Base-by-base conservation (phyloP, 2,888 invertebrate species). In the Pyralis farinalis region DNA sequence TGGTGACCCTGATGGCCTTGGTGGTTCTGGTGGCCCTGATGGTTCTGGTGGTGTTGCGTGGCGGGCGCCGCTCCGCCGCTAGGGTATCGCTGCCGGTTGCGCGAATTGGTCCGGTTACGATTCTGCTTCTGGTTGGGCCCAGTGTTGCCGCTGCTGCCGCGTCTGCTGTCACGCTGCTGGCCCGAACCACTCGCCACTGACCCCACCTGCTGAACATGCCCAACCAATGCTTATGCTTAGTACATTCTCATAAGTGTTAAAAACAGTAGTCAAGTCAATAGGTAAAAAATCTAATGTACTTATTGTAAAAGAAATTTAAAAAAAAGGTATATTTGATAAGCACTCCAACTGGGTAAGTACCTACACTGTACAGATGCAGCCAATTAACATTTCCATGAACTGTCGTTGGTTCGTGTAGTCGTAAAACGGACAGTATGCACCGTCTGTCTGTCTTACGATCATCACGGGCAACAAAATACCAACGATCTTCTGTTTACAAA, bases 101-200 rank as follows among this genome's bases (percentile, higher is more conserved):
- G 76, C 34, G 72, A 68, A 62, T 69, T 68, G 47, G 71, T 66
- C 34, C 78, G 74, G 54, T 72, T 70, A 41, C 72, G 71, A 9
- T 58, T 50, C 34, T 71, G 69, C 47, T 71, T 63, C 39, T 64
- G 57, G 25, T 25, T 25, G 8, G 25, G 25, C 8, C 25, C 25
- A 7, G 25, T 7, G 29, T 22, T 21, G 31, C 30, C 32, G 34
- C 65, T 68, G 59, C 76, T 77, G 48, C 79, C 66, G 51, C 84
- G 85, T 8, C 84, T 66, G 37, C 73, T 63, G 48, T 81, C 81
- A 2, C 84, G 75, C 55, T 70, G 74, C 52, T 71, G 71, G 1
- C 71, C 80, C 0, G 81, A 79, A 3, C 81, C 77, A 34, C 76
- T 51, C 16, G 80, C 75, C 29, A 75, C 68, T 1, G 66, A 64